These are phyloP conservation scores for Oncorhynchus tshawytscha DNA, from an alignment of 2,113 vertebrate genomes.

Conservation along the genomic window DNA sequence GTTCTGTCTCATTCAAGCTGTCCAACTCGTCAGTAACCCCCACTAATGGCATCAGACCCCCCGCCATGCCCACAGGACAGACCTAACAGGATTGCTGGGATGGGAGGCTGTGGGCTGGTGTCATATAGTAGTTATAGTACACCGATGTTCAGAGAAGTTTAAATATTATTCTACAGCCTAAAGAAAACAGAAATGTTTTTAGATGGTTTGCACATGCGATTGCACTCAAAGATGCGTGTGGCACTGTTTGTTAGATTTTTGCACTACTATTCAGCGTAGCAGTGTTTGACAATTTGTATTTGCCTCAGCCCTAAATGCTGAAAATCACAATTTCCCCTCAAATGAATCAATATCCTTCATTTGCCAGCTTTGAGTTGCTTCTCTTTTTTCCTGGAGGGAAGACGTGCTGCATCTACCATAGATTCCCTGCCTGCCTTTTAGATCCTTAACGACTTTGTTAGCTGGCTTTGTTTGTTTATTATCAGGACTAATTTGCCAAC, in stretches of 20 bases:
- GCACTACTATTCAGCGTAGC: too few species aligned
- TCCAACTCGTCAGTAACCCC: conserved; percentile 72
- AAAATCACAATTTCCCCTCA: not conserved
- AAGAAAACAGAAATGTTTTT: too few species aligned
- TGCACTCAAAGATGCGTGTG: too few species aligned
- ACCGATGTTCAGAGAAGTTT: too few species aligned
- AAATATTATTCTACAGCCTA: too few species aligned
- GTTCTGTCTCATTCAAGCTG: conserved; percentile 63
- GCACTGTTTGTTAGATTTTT: too few species aligned
- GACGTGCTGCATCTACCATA: not conserved
- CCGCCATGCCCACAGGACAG: conserved; percentile 26
- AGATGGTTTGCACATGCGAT: too few species aligned
- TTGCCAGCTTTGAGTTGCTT: conserved; percentile 2
- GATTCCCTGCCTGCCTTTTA: not conserved
- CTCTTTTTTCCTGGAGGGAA: not conserved
- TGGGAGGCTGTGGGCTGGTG: conserved; percentile 7
- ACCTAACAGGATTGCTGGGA: conserved; percentile 26
- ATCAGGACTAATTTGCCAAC: conserved; percentile 37
- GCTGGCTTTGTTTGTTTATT: conserved; percentile 51
- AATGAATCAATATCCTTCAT: not conserved
- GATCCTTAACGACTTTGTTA: conserved; percentile 38
- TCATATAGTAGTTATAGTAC: too few species aligned
- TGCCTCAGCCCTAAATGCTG: not conserved
- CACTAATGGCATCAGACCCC: conserved; percentile 54
- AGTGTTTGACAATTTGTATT: not conserved